Conservation (phyloP, 2,888 invertebrate genomes). For the Lasiommata megera region DNA sequence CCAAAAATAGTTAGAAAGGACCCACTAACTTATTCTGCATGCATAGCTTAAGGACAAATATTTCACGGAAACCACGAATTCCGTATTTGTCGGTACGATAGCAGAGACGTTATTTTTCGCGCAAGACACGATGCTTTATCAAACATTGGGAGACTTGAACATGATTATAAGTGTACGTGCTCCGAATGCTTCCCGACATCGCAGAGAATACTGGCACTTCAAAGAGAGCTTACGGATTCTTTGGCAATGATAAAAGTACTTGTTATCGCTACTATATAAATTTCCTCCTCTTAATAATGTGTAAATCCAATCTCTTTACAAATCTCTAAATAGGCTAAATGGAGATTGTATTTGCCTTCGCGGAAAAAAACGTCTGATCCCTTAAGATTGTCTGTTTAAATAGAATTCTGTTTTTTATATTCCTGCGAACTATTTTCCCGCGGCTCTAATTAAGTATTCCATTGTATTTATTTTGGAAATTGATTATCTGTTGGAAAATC, state of each 20-base stretch:
- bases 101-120: constrained; percentile 64
- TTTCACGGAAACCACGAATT: constrained; percentile 32
- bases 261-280: constrained; percentile 54
- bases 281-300: constrained; percentile 14
- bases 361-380: background rate
- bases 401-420: too few species aligned
- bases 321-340: constrained; percentile 5
- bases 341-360: background rate
- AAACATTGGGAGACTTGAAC: constrained; percentile 75
- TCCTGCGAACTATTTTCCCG: too few species aligned
- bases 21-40: constrained; percentile 9
- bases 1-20: background rate
- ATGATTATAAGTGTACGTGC: constrained; percentile 78
- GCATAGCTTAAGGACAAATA: constrained; percentile 24
- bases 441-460: too few species aligned
- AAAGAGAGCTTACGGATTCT: constrained; percentile 56
- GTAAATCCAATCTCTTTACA: constrained; percentile 16
- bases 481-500: too few species aligned
- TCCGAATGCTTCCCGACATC: constrained; percentile 56
- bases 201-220: constrained; percentile 65
- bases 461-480: too few species aligned
- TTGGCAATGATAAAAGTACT: constrained; percentile 70
- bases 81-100: constrained; percentile 34
- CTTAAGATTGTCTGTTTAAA: background rate
- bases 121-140: constrained; percentile 68